Evolutionary conservation across 2,888 invertebrate genomes (phyloP).

Genomic region (Ormyrus nitidulus): DNA sequence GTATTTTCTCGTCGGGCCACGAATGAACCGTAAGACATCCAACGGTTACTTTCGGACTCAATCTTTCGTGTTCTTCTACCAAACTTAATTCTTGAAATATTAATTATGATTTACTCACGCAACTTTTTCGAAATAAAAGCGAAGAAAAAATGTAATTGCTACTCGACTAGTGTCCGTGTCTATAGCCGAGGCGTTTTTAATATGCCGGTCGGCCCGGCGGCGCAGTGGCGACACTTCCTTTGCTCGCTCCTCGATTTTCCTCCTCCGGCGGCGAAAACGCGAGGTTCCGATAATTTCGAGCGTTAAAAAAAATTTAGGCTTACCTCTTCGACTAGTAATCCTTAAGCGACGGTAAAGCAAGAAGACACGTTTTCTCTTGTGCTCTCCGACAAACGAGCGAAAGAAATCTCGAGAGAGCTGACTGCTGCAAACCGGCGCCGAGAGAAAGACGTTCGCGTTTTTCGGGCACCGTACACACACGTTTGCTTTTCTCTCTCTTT

Average conservation of each 20-base stretch:
- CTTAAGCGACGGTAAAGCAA: background rate
- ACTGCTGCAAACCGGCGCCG: conserved; percentile 16
- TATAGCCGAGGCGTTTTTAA: conserved; percentile 28
- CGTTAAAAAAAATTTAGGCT: background rate
- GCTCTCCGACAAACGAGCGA: conserved; percentile 6
- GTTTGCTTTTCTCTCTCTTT: conserved; percentile 10
- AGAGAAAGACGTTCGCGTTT: conserved; percentile 38
- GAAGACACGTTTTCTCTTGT: background rate
- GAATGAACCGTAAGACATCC: background rate
- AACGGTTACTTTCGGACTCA: background rate
- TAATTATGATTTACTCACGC: too few species aligned
- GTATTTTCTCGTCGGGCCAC: background rate
- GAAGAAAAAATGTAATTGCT: too few species aligned
- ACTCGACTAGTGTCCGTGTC: too few species aligned
- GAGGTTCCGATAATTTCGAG: background rate
- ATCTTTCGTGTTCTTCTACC: background rate
- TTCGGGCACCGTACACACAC: conserved; percentile 21
- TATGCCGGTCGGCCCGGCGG: conserved; percentile 36
- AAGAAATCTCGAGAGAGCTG: conserved; percentile 22
- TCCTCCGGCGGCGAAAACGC: background rate
- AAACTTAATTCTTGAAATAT: too few species aligned
- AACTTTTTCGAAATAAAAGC: too few species aligned
- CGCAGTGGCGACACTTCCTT: conserved; percentile 13
- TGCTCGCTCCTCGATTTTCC: conserved; percentile 2
- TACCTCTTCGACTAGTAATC: conserved; percentile 8